Evolutionary conservation across 2,888 invertebrate species (phyloP).

Genomic region (Hipparchia sbordonii): DNA sequence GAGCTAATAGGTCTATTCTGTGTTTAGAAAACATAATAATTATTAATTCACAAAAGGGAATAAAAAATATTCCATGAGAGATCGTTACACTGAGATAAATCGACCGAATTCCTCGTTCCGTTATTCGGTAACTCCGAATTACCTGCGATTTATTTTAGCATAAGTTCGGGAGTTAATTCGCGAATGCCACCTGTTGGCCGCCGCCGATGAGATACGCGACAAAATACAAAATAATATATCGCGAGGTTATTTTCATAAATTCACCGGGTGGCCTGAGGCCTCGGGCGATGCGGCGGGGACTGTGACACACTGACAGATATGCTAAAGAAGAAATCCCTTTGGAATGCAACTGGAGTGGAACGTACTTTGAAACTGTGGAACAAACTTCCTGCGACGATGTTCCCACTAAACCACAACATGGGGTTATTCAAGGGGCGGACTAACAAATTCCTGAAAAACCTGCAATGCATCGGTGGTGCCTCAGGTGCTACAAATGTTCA

Average conservation of each 20-base stretch:
- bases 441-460: no score
- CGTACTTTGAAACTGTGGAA: no score
- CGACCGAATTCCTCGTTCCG: slow-evolving; percentile 13
- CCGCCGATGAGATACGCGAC: slow-evolving; percentile 32
- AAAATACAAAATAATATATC: slow-evolving; percentile 45
- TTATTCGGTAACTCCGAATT: slow-evolving; percentile 18
- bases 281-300: slow-evolving; percentile 44
- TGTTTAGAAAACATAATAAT: not conserved
- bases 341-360: no score
- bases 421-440: no score
- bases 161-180: slow-evolving; percentile 24
- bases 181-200: slow-evolving; percentile 32
- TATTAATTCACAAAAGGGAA: not conserved
- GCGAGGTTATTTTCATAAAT: slow-evolving; percentile 62
- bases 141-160: slow-evolving; percentile 23
- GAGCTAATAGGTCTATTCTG: no score
- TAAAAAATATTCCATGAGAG: not conserved
- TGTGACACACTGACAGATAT: slow-evolving; percentile 35
- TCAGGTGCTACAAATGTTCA: no score
- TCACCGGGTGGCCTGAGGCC: slow-evolving; percentile 54
- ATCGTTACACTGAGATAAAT: slow-evolving; percentile 7
- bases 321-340: not conserved
- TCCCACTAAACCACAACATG: no score
- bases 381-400: no score
- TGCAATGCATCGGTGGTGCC: no score